Conservation (phyloP, 1,140 invertebrate genomes). For the Cherax quadricarinatus region DNA sequence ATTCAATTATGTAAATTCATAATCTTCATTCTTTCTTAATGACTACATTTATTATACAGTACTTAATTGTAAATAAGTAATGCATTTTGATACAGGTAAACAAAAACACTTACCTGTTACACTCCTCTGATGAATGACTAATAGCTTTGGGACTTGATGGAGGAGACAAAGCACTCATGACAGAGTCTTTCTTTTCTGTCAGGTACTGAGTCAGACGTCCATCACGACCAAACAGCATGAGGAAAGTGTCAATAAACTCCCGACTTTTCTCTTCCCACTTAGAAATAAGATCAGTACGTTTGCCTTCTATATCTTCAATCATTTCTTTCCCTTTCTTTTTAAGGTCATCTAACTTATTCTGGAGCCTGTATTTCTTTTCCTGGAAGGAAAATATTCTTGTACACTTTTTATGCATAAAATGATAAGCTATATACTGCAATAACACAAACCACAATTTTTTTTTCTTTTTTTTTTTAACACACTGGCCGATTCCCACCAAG, state of each 20-base stretch:
- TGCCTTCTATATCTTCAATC: constrained; percentile 67
- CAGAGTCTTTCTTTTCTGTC: constrained; percentile 70
- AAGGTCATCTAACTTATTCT: constrained; percentile 72
- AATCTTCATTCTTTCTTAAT: too few species aligned
- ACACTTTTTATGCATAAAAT: neutral
- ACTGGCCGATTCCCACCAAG: too few species aligned
- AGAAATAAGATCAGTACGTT: constrained; percentile 62
- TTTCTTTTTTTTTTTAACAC: too few species aligned
- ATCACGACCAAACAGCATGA: constrained; percentile 72
- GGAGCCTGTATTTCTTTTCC: constrained; percentile 75
- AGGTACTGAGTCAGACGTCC: constrained; percentile 70
- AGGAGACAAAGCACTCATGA: constrained; percentile 67
- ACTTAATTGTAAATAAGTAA: too few species aligned
- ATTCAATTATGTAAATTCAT: too few species aligned
- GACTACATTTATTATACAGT: too few species aligned
- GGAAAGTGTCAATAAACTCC: constrained; percentile 72
- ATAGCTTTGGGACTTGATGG: constrained; percentile 62
- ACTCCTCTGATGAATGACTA: constrained; percentile 65
- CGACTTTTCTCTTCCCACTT: constrained; percentile 73
- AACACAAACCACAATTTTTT: neutral
- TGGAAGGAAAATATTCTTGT: constrained; percentile 63
- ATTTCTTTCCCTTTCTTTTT: constrained; percentile 73
- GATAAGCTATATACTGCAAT: neutral
- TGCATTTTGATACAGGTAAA: neutral
- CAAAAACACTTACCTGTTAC: constrained; percentile 54